phyloP scores from a whole-genome alignment of 2,888 invertebrate species.

The Aproaerema taeniolella region DNA sequence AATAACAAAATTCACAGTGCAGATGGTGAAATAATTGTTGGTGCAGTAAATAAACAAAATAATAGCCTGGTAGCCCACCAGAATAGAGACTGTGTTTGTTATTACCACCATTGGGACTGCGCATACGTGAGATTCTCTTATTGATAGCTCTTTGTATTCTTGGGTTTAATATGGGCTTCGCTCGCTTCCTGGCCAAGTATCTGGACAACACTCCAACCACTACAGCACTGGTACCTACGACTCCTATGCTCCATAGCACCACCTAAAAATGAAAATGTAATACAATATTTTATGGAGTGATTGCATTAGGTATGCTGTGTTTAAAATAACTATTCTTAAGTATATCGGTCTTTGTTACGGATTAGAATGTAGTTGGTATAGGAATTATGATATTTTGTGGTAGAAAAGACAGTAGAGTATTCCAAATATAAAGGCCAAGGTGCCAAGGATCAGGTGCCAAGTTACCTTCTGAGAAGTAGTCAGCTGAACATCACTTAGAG shows the following conservation, averaged over 20 bases:
- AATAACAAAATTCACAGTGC: slow-evolving; percentile 10
- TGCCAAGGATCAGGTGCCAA: not conserved
- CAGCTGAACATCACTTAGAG: slow-evolving; percentile 71
- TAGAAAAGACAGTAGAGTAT: no score
- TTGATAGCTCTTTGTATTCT: slow-evolving; percentile 73
- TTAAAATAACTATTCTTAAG: no score
- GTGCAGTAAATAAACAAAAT: not conserved
- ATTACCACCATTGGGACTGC: slow-evolving; percentile 82
- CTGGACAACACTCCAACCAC: slow-evolving; percentile 90
- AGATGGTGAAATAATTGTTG: not conserved
- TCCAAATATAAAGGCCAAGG: no score
- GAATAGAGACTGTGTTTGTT: slow-evolving; percentile 1
- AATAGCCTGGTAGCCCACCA: no score
- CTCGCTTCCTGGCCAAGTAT: slow-evolving; percentile 84
- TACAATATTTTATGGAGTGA: not conserved
- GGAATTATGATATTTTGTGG: no score
- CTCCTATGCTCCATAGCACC: slow-evolving; percentile 83
- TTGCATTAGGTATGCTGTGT: no score
- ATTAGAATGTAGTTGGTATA: no score
- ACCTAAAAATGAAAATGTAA: slow-evolving; percentile 61
- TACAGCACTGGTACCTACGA: slow-evolving; percentile 83
- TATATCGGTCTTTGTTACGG: no score
- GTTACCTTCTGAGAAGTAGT: slow-evolving; percentile 84
- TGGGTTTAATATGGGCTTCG: slow-evolving; percentile 79
- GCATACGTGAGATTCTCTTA: slow-evolving; percentile 80